phyloP scores from a whole-genome alignment of 2,888 invertebrate genomes.

The Orthonevra nobilis region DNA sequence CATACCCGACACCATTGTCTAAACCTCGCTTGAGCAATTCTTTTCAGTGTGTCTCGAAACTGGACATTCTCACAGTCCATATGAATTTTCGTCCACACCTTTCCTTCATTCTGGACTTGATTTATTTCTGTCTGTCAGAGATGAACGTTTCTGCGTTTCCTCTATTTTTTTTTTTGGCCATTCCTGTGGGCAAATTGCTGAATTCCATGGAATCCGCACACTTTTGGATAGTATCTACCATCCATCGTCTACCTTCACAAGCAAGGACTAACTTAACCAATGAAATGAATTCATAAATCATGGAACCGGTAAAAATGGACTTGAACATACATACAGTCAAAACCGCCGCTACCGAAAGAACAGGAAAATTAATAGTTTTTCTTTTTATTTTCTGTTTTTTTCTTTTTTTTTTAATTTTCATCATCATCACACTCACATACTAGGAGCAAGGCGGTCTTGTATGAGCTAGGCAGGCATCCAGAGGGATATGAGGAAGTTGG shows the following conservation, averaged over 20 bases:
- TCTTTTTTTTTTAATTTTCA: slow-evolving; percentile 19
- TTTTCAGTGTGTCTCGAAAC: too few relatives aligned
- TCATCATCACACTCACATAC: slow-evolving; percentile 39
- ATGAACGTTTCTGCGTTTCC: slow-evolving; percentile 61
- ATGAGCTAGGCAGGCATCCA: slow-evolving; percentile 17
- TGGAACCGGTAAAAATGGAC: slow-evolving; percentile 70
- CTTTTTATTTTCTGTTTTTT: too few relatives aligned
- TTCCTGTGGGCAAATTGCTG: slow-evolving; percentile 37
- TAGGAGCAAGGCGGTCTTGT: slow-evolving; percentile 39
- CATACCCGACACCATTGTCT: too few relatives aligned
- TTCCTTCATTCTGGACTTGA: slow-evolving; percentile 47
- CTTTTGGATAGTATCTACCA: slow-evolving; percentile 22
- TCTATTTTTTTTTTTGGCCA: slow-evolving; percentile 21
- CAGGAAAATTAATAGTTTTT: slow-evolving; percentile 69
- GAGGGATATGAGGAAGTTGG: slow-evolving; percentile 7
- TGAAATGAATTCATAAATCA: slow-evolving; percentile 71
- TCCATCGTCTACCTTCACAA: slow-evolving; percentile 5
- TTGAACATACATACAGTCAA: slow-evolving; percentile 41
- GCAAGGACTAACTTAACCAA: slow-evolving; percentile 62
- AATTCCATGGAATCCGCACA: slow-evolving; percentile 47
- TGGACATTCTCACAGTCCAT: too few relatives aligned
- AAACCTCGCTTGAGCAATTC: too few relatives aligned
- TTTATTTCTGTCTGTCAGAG: slow-evolving; percentile 67
- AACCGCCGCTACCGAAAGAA: slow-evolving; percentile 64
- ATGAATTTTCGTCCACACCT: too few relatives aligned